Conservation (phyloP, 1,140 invertebrate species). For the Saccostrea glomerata region DNA sequence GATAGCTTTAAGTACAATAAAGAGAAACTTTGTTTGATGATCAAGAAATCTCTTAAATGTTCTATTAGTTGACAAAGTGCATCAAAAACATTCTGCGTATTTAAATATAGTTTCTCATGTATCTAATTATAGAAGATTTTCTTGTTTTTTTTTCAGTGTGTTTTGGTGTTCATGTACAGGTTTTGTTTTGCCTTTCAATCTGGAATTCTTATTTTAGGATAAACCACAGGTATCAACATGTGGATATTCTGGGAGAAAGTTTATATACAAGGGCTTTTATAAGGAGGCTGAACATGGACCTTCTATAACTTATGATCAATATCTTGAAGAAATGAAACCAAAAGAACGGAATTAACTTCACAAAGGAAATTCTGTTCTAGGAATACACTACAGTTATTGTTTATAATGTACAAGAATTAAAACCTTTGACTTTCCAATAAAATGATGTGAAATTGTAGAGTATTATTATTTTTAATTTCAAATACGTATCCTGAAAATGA, state of each 20-base stretch:
- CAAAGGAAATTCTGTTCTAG: background rate
- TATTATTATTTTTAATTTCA: background rate
- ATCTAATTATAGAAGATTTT: no score
- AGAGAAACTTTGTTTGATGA: no score
- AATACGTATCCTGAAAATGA: no score
- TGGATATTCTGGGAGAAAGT: constrained; percentile 92
- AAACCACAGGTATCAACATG: constrained; percentile 95
- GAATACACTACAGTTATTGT: background rate
- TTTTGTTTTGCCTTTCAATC: background rate
- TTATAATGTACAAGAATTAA: background rate
- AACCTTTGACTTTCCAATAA: background rate
- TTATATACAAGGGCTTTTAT: constrained; percentile 76
- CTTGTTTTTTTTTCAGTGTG: no score
- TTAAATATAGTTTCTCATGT: no score
- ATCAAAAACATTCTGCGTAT: no score
- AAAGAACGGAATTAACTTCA: background rate
- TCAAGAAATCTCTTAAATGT: no score
- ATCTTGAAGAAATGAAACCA: constrained; percentile 66
- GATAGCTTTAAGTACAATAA: no score
- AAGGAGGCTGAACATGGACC: constrained; percentile 70
- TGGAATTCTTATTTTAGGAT: constrained; percentile 84
- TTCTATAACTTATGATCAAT: constrained; percentile 75
- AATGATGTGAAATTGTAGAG: background rate
- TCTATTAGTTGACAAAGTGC: no score
- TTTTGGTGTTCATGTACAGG: no score